Base-by-base conservation (phyloP, 2,888 invertebrate genomes). In the Drosophila mulleri region DNA sequence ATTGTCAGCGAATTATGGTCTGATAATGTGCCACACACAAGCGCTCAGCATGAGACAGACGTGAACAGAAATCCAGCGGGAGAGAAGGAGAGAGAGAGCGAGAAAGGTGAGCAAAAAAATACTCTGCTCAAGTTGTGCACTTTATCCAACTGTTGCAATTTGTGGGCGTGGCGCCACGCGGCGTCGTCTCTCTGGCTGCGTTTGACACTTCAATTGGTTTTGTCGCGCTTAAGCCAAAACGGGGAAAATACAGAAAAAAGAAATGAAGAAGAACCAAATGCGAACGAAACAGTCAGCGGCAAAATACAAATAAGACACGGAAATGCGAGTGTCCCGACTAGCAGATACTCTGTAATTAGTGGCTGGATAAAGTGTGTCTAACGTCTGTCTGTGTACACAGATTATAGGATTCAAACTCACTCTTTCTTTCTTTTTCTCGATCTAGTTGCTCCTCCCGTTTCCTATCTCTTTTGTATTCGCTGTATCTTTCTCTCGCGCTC, bases 141-240 rank as follows among this genome's bases (percentile, higher is more conserved):
- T 82, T 84, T 70, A 72, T 72, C 79, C 80, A 81, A 83, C 77
- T 84, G 83, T 84, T 83, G 83, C 83, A 83, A 83, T 63, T 75
- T 74, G 72, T 23, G 53, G 77, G 83, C 83, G 77, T 77, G 83
- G 77, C 86, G 86, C 82, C 83, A 83, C 83, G 86, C 83, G 82
- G 83, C 83, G 83, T 67, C 59, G 54, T 54, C 56, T 8, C 23
- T 59, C 72, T 75, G 72, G 41, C 72, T 86, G 85, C 66, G 66
- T 71, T 72, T 87, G 86, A 88, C 86, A 87, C 88, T 79, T 83
- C 83, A 87, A 87, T 88, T 87, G 86, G 83, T 87, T 84, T 75
- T 61, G 80, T 74, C 85, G 76, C 74, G 63, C 48, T 62, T 32
- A 52, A 67, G 53, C 32, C 50, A 52, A 63, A 72, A 39, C 3